These are phyloP conservation scores for Drosophila bocki DNA, from an alignment of 1,140 invertebrate genomes.

Conservation along the genomic window DNA sequence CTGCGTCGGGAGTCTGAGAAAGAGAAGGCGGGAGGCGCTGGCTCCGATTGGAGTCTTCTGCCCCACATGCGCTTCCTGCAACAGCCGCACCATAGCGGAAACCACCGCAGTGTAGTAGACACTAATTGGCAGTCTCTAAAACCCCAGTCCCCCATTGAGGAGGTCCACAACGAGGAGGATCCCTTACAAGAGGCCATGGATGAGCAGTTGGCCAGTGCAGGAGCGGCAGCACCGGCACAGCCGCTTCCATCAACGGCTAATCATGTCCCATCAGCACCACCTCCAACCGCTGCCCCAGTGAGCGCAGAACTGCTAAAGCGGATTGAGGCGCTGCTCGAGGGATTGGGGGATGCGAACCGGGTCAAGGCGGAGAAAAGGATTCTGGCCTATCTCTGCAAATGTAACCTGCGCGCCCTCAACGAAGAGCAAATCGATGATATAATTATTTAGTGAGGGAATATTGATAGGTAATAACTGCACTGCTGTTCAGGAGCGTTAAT, in stretches of 20 bases:
- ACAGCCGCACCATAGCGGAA: constrained; percentile 35
- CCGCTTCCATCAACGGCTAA: constrained; percentile 4
- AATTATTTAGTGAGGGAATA: constrained; percentile 45
- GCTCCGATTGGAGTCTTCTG: constrained; percentile 68
- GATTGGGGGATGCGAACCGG: constrained; percentile 62
- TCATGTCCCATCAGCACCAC: background rate
- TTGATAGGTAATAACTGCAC: background rate
- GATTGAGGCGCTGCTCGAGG: constrained; percentile 72
- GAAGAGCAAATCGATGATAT: constrained; percentile 75
- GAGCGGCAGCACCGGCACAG: background rate
- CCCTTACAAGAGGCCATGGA: constrained; percentile 80
- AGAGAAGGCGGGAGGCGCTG: constrained; percentile 32
- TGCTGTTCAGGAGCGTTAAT: background rate
- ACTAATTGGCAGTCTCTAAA: constrained; percentile 23
- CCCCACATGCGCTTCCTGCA: constrained; percentile 61
- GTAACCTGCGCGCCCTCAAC: constrained; percentile 65
- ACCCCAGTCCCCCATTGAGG: constrained; percentile 42
- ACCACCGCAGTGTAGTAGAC: constrained; percentile 10
- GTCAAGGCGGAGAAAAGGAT: constrained; percentile 72
- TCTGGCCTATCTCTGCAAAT: constrained; percentile 74
- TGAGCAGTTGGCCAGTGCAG: constrained; percentile 54
- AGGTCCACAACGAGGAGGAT: constrained; percentile 70
- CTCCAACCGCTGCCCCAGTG: background rate
- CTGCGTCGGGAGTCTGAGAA: constrained; percentile 53
- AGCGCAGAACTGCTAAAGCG: constrained; percentile 51